Evolutionary conservation across 2,797 vertebrate genomes (phyloP).

Genomic region (Spinibarbus caldwelli): DNA sequence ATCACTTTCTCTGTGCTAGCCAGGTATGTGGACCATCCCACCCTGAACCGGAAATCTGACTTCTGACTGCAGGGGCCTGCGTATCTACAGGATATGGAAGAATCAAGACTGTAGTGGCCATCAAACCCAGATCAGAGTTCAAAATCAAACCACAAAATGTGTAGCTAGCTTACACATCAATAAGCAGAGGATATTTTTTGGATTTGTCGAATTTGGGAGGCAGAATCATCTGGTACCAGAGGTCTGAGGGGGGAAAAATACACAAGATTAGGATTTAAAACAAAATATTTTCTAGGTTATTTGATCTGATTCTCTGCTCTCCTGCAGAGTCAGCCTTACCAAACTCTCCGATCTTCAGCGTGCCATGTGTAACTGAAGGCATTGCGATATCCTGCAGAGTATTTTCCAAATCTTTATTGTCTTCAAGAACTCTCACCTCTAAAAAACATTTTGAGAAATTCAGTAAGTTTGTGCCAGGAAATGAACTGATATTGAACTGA

Average conservation of each 20-base stretch:
- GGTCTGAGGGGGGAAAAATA: slow-evolving; percentile 72
- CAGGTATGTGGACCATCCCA: slow-evolving; percentile 91
- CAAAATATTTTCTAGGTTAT: neutral
- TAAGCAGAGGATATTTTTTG: slow-evolving; percentile 92
- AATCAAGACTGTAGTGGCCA: neutral
- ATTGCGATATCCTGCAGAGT: slow-evolving; percentile 81
- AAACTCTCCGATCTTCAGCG: slow-evolving; percentile 72
- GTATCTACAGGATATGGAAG: slow-evolving; percentile 78
- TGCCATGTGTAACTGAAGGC: slow-evolving; percentile 76
- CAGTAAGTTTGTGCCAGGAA: neutral
- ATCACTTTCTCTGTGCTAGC: slow-evolving; percentile 93
- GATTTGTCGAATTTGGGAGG: slow-evolving; percentile 89
- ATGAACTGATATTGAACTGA: neutral
- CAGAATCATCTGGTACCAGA: slow-evolving; percentile 94
- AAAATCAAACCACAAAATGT: neutral
- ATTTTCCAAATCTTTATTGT: slow-evolving; percentile 79
- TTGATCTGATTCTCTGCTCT: neutral
- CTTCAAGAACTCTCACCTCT: slow-evolving; percentile 84
- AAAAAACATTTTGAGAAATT: slow-evolving; percentile 17
- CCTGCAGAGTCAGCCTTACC: slow-evolving; percentile 74
- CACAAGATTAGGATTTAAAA: slow-evolving; percentile 16
- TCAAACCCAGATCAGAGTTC: neutral
- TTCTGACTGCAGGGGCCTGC: slow-evolving; percentile 96
- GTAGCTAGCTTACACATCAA: slow-evolving; percentile 91
- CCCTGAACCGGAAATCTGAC: slow-evolving; percentile 78